A percentile compares a stretch with the other conserved stretches of the same genome.
Conservation (phyloP, 2,888 invertebrate genomes). For the Bhutanitis thaidina region DNA sequence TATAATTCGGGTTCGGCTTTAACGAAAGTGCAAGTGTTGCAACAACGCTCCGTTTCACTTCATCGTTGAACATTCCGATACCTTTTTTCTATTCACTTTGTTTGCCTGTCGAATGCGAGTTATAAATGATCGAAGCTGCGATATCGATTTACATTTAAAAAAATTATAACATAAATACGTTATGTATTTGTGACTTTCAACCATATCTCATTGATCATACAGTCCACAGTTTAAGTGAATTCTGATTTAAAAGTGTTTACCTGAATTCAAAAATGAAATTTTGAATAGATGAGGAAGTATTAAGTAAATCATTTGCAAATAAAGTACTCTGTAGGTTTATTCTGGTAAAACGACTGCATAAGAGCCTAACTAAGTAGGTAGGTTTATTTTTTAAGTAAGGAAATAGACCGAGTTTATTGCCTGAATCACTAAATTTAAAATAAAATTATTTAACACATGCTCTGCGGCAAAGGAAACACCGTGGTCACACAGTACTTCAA, state of each 20-base stretch:
- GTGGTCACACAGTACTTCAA: no score
- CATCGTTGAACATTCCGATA: constrained; percentile 58
- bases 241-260: constrained; percentile 37
- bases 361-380: no score
- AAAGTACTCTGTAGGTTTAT: no score
- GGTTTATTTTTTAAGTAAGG: no score
- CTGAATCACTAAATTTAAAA: no score
- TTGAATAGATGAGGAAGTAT: constrained; percentile 3
- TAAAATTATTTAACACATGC: no score
- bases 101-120: constrained; percentile 70
- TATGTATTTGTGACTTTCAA: constrained; percentile 1
- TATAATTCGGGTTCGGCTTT: constrained; percentile 35
- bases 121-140: constrained; percentile 75
- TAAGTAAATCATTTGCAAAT: neutral
- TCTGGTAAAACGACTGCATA: no score
- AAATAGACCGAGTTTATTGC: no score
- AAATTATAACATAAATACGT: neutral
- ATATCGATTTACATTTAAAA: constrained; percentile 57
- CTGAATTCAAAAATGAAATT: constrained; percentile 47
- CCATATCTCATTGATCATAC: neutral
- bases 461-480: no score
- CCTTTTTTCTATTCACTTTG: constrained; percentile 59
- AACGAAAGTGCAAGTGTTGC: constrained; percentile 79
- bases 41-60: constrained; percentile 74
- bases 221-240: constrained; percentile 6